Conservation (phyloP, 1,140 invertebrate species). For the Drosophila sp. region DNA sequence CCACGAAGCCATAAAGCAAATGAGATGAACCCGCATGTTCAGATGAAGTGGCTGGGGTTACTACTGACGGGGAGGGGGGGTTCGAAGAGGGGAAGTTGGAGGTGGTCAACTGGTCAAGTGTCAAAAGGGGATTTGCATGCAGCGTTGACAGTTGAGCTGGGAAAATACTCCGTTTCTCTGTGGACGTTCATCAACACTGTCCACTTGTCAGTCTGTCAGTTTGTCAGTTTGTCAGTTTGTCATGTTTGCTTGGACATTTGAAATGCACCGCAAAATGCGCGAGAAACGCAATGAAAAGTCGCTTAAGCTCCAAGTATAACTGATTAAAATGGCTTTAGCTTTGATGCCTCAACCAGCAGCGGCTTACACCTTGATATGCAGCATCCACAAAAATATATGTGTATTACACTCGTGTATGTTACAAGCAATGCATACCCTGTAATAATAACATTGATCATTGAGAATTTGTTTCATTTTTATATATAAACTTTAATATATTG, state of each 20-base stretch:
- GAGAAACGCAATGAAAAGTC: constrained; percentile 42
- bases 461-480: no score
- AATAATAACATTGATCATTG: no score
- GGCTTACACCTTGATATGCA: constrained; percentile 23
- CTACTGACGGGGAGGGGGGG: no score
- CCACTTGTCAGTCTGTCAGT: constrained; percentile 28
- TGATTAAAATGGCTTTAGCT: constrained; percentile 77
- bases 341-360: constrained; percentile 39
- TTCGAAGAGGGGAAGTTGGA: not conserved
- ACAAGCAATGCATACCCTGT: not conserved
- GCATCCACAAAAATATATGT: not conserved
- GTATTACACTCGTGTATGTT: not conserved
- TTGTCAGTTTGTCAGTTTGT: constrained; percentile 21
- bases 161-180: constrained; percentile 21
- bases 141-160: constrained; percentile 30
- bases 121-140: constrained; percentile 80
- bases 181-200: constrained; percentile 18
- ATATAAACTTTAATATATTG: no score
- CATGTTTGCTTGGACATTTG: constrained; percentile 63
- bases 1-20: constrained; percentile 65
- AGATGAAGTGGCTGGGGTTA: not conserved
- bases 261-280: constrained; percentile 75
- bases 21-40: constrained; percentile 37
- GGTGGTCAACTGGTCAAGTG: constrained; percentile 77
- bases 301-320: constrained; percentile 54